Base-by-base conservation (phyloP, 2,888 invertebrate species). In the Drosophila neoperkinsi region DNA sequence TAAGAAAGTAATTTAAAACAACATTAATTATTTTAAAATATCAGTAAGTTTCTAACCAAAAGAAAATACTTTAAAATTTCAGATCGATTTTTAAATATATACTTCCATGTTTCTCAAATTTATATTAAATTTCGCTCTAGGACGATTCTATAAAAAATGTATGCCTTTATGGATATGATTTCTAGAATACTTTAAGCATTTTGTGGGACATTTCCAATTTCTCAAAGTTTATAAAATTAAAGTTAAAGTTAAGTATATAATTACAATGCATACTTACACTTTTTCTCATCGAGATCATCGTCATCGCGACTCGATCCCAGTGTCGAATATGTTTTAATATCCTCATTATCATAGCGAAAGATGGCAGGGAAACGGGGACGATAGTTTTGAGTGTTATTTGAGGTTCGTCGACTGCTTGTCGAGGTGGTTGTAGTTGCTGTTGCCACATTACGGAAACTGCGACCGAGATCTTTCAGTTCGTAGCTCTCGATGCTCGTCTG, bases 401-500 rank as follows among this genome's bases (percentile, higher is more conserved):
- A 85, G 52, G 78, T 78, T 49, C 74, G 88, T 25, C 88, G 81
- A 57, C 90, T 90, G 67, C 88, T 91, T 9, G 87, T 87, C 16
- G 90, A 90, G 16, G 78, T 82, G 36, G 84, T 88, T n/a, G 91
- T 86, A 38, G 88, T 82, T 9, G 83, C 81, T 21, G 88, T 83
- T 43, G 83, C 90, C 64, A 84, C 90, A 81, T 92, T 88, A 68
- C 84, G 88, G 13, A 90, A 80, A 52, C 77, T 84, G 43, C 80
- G 85, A 2, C 61, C 71, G 36, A 92, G 51, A 16, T 89, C 89
- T 33, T 84, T 91, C 51, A 93, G 79, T 60, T 93, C 92, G 71
- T 87, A 90, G 10, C 79, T 77, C 53, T 93, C 92, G 66, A 92
- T 86, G 70, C 93, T 93, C 1, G 93, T 93, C 78, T 93, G 93